Base-by-base conservation (phyloP, 92 coral and sea anemone species). In the Epizoanthus illoricatus region DNA sequence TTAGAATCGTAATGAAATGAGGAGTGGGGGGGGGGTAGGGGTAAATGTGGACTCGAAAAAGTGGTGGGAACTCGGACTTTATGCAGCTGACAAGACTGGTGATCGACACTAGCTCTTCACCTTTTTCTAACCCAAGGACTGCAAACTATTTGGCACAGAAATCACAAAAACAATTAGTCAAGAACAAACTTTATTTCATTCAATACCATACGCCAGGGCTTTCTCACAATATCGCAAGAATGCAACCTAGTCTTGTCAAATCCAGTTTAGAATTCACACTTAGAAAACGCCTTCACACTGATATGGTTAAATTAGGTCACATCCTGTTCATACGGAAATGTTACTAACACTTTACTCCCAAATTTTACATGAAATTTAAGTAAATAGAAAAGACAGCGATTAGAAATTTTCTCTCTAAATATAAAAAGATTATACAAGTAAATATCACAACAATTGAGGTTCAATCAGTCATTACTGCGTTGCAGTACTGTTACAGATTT, bases 151-250 rank as follows among this genome's bases (percentile, higher is more conserved):
- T 7, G 40, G 11, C 69, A 21, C 69, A 65, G 12, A 21, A 19
- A 66, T 11, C n/a, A 11, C 13, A 10, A 3, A 12, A 66, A 39
- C 33, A 28, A 68, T 33, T 33, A 15, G 73, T 39, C 33, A 68
- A 18, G 73, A 68, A 68, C n/a, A 12, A 68, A 68, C 21, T 68
- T 68, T 68, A 68, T 68, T 68, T 68, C 20, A 68, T 39, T 68
- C 49, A 39, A 68, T 39, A 68, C 40, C 20, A 40, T 39, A 68
- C 12, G 43, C 73, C 73, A 18, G 73, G 18, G 15, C 42, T 39
- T 24, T 19, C 73, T 39, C n/a, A 19, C 73, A 68, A 68, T 15
- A 33, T 68, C 40, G 47, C 49, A 33, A 33, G 40, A 10, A 43
- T 47, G 76, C 36, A 47, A 43, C 23, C 57, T 45, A 21, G 40